Conservation (phyloP, 2,888 invertebrate genomes). For the Alitta virens region DNA sequence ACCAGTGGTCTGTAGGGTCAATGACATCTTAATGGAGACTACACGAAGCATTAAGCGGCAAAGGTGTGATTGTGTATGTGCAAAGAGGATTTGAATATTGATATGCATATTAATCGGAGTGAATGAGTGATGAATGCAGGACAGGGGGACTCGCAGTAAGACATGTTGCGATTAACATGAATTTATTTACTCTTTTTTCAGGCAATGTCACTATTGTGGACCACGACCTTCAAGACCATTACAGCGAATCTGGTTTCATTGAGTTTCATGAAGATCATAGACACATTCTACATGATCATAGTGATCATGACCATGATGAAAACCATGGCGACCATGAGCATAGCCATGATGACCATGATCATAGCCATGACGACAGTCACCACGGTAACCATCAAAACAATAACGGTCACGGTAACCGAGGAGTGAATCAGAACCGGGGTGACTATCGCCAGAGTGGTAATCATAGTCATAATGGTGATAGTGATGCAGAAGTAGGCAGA, state of each 20-base stretch:
- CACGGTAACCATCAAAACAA: not conserved
- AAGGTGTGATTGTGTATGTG: too few species aligned
- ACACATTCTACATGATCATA: not conserved
- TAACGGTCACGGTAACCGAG: not conserved
- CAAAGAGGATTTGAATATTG: too few species aligned
- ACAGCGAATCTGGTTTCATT: conserved; percentile 1
- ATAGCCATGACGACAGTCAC: not conserved
- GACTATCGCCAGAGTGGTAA: not conserved
- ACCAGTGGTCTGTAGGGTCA: too few species aligned
- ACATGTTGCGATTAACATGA: too few species aligned
- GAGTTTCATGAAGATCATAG: conserved; percentile 7
- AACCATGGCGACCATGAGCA: not conserved
- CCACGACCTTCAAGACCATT: conserved; percentile 7
- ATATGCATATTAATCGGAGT: too few species aligned
- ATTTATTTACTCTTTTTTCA: too few species aligned
- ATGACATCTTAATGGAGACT: too few species aligned
- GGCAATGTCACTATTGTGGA: conserved; percentile 7
- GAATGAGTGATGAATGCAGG: too few species aligned
- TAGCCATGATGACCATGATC: not conserved
- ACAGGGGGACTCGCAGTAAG: too few species aligned
- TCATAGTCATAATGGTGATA: not conserved
- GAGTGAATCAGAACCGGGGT: not conserved
- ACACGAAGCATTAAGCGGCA: too few species aligned
- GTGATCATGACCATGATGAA: not conserved
- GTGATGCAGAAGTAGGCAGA: not conserved